A percentile compares a stretch with the other conserved stretches of the same genome.
Conservation (phyloP, 1,140 invertebrate genomes). For the Prorops nasuta region DNA sequence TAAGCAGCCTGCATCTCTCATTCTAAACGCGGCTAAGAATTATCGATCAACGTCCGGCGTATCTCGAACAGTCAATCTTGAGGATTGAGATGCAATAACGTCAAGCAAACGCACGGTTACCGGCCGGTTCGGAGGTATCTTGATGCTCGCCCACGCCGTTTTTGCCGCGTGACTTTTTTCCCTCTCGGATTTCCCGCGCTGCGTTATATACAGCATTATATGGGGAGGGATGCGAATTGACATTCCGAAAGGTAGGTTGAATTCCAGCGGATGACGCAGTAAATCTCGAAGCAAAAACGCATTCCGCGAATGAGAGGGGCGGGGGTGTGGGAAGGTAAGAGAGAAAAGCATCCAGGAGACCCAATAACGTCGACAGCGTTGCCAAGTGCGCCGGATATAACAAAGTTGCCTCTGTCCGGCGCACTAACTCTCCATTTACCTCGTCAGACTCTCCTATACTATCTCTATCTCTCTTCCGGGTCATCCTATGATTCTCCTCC, state of each 20-base stretch:
- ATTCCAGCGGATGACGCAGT: conserved; percentile 29
- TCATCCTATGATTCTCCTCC: no score
- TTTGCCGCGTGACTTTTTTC: background rate
- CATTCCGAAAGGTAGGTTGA: no score
- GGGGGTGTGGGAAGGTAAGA: conserved; percentile 1
- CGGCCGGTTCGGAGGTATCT: background rate
- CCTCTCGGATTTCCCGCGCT: conserved; percentile 5
- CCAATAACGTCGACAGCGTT: background rate
- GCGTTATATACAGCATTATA: no score
- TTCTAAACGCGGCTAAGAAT: no score
- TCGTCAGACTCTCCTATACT: no score
- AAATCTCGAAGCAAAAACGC: conserved; percentile 28
- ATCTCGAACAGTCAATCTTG: no score
- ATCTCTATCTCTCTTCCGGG: no score
- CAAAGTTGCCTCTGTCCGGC: conserved; percentile 14
- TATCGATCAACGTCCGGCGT: no score
- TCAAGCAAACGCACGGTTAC: background rate
- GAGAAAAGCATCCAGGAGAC: conserved; percentile 1
- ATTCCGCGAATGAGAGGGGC: conserved; percentile 9
- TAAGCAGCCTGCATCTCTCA: no score
- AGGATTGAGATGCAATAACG: background rate
- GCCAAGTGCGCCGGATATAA: conserved; percentile 17
- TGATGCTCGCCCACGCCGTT: background rate
- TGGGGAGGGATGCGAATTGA: no score
- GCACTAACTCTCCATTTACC: conserved; percentile 3